Percentiles rank a stretch among this genome's conserved stretches.
Evolutionary conservation across 2,113 vertebrate genomes (phyloP).

Genomic region (Boleophthalmus pectinirostris): DNA sequence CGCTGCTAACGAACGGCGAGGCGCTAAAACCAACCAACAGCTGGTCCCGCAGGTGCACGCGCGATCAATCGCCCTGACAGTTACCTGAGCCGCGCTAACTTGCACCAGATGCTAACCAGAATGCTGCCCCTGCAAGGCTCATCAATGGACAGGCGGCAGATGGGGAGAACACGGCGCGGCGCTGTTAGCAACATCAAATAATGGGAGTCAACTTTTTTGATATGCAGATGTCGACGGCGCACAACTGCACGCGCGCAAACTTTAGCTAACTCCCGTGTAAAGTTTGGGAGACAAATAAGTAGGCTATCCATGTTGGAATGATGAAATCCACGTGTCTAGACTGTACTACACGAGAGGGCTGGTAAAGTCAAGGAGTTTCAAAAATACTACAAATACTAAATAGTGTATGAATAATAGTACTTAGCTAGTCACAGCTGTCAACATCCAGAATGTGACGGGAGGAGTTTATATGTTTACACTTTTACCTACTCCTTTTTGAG

Average conservation of each 20-base stretch:
- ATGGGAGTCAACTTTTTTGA: conserved; percentile 68
- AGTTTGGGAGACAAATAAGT: not conserved
- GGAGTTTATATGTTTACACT: too few species aligned
- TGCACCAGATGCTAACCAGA: conserved; percentile 82
- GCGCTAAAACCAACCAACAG: conserved; percentile 64
- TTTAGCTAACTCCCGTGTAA: conserved; percentile 61
- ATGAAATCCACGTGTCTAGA: not conserved
- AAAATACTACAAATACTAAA: too few species aligned
- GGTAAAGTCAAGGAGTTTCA: too few species aligned
- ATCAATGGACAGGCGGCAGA: conserved; percentile 83
- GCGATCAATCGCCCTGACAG: conserved; percentile 80
- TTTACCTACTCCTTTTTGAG: too few species aligned
- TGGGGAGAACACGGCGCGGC: conserved; percentile 76
- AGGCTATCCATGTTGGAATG: not conserved
- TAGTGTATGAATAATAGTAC: too few species aligned
- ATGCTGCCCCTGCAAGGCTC: conserved; percentile 79
- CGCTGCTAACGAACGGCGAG: conserved; percentile 69
- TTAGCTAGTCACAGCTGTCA: too few species aligned
- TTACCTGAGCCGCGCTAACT: conserved; percentile 80
- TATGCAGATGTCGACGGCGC: conserved; percentile 73
- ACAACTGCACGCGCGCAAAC: conserved; percentile 60
- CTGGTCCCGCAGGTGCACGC: conserved; percentile 82
- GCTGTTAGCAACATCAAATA: conserved; percentile 70
- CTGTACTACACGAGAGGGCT: not conserved
- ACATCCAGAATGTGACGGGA: too few species aligned